phyloP scores from a whole-genome alignment of 2,113 vertebrate species.

The Rattus norvegicus region DNA sequence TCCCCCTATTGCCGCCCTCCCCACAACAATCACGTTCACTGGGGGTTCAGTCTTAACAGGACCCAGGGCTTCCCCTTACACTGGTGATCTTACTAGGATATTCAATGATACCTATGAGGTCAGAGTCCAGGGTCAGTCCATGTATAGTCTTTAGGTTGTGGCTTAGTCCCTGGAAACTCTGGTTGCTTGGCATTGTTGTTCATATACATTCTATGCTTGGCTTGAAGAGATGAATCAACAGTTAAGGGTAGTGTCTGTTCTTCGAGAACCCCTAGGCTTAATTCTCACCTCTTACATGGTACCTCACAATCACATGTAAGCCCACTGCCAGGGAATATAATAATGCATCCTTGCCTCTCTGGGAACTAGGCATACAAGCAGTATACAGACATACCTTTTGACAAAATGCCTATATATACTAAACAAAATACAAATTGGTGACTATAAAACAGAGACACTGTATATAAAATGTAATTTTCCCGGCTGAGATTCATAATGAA shows the following conservation, averaged over 20 bases:
- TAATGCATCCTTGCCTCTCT: fast-evolving
- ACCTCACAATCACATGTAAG: background rate
- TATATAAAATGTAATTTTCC: background rate
- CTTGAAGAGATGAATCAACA: background rate
- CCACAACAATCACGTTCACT: no score
- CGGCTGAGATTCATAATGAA: background rate
- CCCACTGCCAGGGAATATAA: background rate
- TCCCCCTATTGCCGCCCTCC: no score
- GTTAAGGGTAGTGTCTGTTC: background rate
- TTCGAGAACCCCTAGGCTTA: background rate
- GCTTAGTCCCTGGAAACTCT: no score
- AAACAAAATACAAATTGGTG: background rate
- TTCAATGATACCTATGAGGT: no score
- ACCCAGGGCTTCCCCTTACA: no score
- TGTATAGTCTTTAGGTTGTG: no score
- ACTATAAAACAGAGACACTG: background rate
- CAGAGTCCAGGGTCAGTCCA: no score
- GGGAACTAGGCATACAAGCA: background rate
- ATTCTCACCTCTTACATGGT: background rate
- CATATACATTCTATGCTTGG: background rate
- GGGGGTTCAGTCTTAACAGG: no score
- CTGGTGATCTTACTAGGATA: no score
- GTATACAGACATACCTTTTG: background rate
- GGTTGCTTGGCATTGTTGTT: no score
- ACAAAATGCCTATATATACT: background rate